Evolutionary conservation across 2,797 vertebrate genomes (phyloP).

Genomic region (Schizothorax lantsangensis): DNA sequence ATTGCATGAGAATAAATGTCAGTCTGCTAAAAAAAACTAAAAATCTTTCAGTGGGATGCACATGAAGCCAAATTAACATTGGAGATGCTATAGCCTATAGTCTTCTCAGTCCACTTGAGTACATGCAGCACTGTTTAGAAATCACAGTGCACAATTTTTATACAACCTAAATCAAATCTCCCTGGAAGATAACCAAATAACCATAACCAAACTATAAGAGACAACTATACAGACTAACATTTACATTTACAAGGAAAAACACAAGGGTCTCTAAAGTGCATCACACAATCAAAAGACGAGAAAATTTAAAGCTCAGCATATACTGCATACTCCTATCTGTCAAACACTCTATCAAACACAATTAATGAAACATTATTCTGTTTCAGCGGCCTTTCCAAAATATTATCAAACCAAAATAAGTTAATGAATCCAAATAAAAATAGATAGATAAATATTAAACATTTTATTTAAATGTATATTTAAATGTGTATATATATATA

Average conservation of each 20-base stretch:
- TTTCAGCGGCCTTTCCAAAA: background rate
- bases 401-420: background rate
- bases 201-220: background rate
- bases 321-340: background rate
- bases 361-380: background rate
- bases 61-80: constrained; percentile 8
- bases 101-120: background rate
- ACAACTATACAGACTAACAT: background rate
- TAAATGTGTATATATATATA: no score
- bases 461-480: no score
- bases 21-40: background rate
- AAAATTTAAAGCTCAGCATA: background rate
- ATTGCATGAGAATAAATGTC: constrained; percentile 15
- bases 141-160: background rate
- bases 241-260: background rate
- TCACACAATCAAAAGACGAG: no score
- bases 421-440: no score
- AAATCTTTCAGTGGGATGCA: constrained; percentile 10
- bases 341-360: background rate
- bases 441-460: no score
- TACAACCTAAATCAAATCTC: background rate
- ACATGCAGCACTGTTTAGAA: background rate
- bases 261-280: background rate
- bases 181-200: background rate
- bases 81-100: background rate